Evolutionary conservation across 35 echinoderm and acorn worm genomes (phyloP).

Genomic region (Hemicentrotus pulcherrimus): DNA sequence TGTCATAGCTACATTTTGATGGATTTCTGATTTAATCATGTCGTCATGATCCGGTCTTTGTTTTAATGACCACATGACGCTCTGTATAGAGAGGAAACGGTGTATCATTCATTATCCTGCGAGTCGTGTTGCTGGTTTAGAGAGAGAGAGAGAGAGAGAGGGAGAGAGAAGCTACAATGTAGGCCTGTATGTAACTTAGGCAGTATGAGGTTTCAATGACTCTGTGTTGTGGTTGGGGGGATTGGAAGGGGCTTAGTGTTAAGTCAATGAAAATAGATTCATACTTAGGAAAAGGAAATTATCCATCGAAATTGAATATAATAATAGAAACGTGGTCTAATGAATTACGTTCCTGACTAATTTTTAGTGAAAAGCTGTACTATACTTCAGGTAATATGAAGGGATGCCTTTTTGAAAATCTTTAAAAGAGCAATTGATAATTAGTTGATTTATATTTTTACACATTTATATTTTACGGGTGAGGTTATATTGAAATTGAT

Average conservation of each 20-base stretch:
- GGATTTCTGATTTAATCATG: neutral
- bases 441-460: too few species aligned
- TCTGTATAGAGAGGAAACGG: neutral
- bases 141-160: too few species aligned
- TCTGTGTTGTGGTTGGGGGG: neutral
- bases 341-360: too few species aligned
- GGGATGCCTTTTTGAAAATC: too few species aligned
- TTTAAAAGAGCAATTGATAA: too few species aligned
- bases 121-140: neutral
- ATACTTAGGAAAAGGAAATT: neutral
- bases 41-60: neutral
- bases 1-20: neutral
- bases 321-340: neutral
- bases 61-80: neutral
- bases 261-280: constrained; percentile 19
- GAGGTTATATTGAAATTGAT: too few species aligned
- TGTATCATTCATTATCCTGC: neutral
- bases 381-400: too few species aligned
- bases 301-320: neutral
- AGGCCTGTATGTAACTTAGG: neutral
- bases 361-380: too few species aligned
- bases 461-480: too few species aligned
- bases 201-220: neutral
- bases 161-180: too few species aligned
- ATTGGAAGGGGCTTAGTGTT: neutral